Base-by-base conservation (phyloP, 2,113 vertebrate species). In the Lontra canadensis region DNA sequence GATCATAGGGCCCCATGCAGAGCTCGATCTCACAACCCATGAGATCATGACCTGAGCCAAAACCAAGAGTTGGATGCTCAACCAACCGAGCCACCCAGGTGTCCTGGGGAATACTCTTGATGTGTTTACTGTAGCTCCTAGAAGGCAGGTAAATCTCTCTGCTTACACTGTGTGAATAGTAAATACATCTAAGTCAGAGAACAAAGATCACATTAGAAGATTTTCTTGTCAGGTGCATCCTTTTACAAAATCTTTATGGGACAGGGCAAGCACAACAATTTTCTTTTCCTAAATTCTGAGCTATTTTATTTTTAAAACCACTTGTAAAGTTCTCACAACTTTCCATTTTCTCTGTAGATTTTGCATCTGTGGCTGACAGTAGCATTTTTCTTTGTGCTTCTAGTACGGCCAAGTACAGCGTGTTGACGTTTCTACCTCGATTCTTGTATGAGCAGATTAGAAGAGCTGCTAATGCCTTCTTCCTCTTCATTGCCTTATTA, bases 381-480 rank as follows among this genome's bases (percentile, higher is more conserved):
- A 0, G 47, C 9, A 1, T 90, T 94, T 93, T 82, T 71, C 88
- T 96, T n/a, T 98, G 90, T 25, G 87, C n/a, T 96, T 97, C 23
- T 98, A 99, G 99, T 97, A 99, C 99, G 79, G 99, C 99, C 96
- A 99, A 99, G 98, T 99, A 99, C 98, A 99, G 99, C 0, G 98
- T 99, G 98, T 98, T 99, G 98, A 99, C 99, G 42, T 99, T 99
- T 98, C 99, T 99, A 98, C 99, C 99, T 98, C 99, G 99, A 97
- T 99, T 99, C 99, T 98, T 99, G 98, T 99, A 99, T 39, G 99
- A 99, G 99, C 99, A 99, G 99, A 99, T 99, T 98, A 99, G 99
- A 98, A 99, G 99, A 98, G 99, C 99, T 95, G 99, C 99, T 97
- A 99, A 99, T 96, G 99, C 99, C 98, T 99, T 99, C 99, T 99